Evolutionary conservation across 2,888 invertebrate species (phyloP), one percentile per base, ranked within the genome.

Genomic region (Brachynemurus nebulosus): DNA sequence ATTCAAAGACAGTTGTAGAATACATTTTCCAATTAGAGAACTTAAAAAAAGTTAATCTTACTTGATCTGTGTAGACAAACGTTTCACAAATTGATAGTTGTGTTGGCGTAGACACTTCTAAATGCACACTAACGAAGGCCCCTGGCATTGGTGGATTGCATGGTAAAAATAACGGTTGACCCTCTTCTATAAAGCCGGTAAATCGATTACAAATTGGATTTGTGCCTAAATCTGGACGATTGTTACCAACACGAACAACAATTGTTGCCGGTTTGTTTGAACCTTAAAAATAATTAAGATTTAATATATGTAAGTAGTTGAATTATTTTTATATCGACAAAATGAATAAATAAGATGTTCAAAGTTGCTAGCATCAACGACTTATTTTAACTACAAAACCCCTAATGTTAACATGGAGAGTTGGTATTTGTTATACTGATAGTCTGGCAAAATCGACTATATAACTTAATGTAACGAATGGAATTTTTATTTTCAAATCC

Each of bases 91-190:
- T 84, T 0, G 90, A 90, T 11, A 92, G 68, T 49, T 86, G 86
- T 49, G 78, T 81, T 0, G 82, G 76, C 0, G 68, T 59, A 1
- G 79, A 71, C 0, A 81, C 78, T 66, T 92, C 91, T 45, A 92
- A 62, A 58, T 91, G 91, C 0, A 92, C 89, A 53, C 88, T 89
- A 49, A 92, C 91, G 62, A 92, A 92, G 7, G 92, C 92, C 1
- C 91, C 91, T 0, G 91, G 89, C 88, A 91, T 91, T 0, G 91
- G 91, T 1, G 91, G 91, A 64, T 90, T 90, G 68, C 92, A 92
- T 1, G 92, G 91, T 41, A 92, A 65, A 66, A 91, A 92, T 5
- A 92, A 69, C 0, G 92, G 91, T 57, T 90, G 86, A 0, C 91
- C 91, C 60, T 90, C 90, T 59, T 91, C 86, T 9, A 89, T 66